These are phyloP conservation scores for Alloscopus bannaensis DNA, from an alignment of 2,888 invertebrate genomes.

Conservation along the genomic window DNA sequence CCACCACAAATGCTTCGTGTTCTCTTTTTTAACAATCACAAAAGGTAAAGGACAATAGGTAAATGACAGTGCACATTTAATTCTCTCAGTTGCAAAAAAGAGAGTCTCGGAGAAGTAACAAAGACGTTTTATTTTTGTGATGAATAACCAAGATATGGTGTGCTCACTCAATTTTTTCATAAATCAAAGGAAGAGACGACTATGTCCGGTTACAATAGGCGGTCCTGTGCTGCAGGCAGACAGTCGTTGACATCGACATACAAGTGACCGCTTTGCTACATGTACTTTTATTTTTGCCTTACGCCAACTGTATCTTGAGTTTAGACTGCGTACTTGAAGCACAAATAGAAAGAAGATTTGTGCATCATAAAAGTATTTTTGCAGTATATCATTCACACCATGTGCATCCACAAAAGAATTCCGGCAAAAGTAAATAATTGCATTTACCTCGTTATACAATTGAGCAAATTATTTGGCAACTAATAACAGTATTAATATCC, in stretches of 20 bases:
- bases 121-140: not conserved
- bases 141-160: conserved; percentile 16
- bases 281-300: too few relatives aligned
- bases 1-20: conserved; percentile 15
- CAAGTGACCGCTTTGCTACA: conserved; percentile 27
- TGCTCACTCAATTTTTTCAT: not conserved
- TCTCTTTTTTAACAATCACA: conserved; percentile 3
- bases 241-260: conserved; percentile 17
- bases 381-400: too few relatives aligned
- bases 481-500: not conserved
- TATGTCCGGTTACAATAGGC: conserved; percentile 1
- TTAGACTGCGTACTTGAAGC: too few relatives aligned
- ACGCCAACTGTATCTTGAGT: too few relatives aligned
- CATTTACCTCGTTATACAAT: too few relatives aligned
- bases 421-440: too few relatives aligned
- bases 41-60: conserved; percentile 10
- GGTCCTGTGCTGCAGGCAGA: too few relatives aligned
- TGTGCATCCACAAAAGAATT: too few relatives aligned
- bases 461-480: conserved; percentile 12
- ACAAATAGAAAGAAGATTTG: too few relatives aligned
- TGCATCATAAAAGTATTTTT: too few relatives aligned
- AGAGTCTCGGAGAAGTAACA: too few relatives aligned
- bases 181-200: not conserved
- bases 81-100: too few relatives aligned
- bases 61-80: conserved; percentile 28